These are phyloP conservation scores for Melieria crassipennis DNA, from an alignment of 2,888 invertebrate species.

Conservation along the genomic window DNA sequence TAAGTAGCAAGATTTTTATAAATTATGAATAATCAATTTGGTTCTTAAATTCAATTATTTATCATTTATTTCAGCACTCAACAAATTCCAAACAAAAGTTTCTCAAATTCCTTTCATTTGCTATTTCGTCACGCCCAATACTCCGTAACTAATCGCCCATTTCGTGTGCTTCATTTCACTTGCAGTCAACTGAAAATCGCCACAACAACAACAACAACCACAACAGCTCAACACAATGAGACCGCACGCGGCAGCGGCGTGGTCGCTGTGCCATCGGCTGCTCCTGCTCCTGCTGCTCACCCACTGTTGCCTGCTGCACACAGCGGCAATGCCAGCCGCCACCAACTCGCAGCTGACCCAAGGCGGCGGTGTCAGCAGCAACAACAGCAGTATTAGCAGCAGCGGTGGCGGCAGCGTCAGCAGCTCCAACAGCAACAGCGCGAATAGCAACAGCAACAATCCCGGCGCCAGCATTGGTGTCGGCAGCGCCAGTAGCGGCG, in stretches of 20 bases:
- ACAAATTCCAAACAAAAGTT: background rate
- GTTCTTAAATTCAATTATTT: too few species aligned
- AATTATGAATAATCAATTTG: too few species aligned
- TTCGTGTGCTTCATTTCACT: background rate
- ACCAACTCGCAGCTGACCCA: constrained; percentile 42
- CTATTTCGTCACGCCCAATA: background rate
- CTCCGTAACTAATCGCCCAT: background rate
- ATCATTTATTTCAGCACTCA: too few species aligned
- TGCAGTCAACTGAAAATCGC: background rate
- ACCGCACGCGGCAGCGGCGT: constrained; percentile 14
- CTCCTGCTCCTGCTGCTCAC: constrained; percentile 34
- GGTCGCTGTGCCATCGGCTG: constrained; percentile 36
- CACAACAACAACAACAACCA: background rate
- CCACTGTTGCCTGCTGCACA: constrained; percentile 36
- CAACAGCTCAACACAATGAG: constrained; percentile 16
- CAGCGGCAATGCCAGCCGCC: constrained; percentile 42
- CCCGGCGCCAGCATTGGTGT: constrained; percentile 34
- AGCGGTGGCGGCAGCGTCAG: constrained; percentile 35
- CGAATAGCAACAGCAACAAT: constrained; percentile 34
- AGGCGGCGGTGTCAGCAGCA: constrained; percentile 24
- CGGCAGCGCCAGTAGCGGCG: constrained; percentile 40
- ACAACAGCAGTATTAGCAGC: constrained; percentile 39
- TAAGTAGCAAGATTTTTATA: too few species aligned
- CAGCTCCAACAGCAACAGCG: constrained; percentile 33
- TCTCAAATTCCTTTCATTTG: background rate